Conservation (phyloP, 2,888 invertebrate species). For the Harpagoxenus sublaevis region DNA sequence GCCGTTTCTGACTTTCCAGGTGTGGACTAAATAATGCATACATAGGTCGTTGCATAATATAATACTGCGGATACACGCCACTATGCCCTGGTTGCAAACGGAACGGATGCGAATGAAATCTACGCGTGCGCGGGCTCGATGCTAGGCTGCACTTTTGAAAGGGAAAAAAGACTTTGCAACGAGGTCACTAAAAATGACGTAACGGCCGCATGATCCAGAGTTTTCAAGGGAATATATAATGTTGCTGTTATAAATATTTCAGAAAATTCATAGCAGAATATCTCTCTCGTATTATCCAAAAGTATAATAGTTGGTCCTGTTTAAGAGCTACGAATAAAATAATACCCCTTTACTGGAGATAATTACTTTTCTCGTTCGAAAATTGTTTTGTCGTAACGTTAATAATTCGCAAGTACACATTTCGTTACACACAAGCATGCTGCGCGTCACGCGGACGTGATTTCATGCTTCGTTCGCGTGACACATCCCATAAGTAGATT, state of each 20-base stretch:
- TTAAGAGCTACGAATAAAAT: slow-evolving; percentile 21
- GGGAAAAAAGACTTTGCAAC: slow-evolving; percentile 49
- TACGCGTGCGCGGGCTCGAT: slow-evolving; percentile 49
- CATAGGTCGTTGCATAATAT: slow-evolving; percentile 76
- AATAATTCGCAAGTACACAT: slow-evolving; percentile 38
- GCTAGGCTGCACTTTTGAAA: slow-evolving; percentile 39
- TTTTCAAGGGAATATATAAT: slow-evolving; percentile 50
- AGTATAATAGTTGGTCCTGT: not conserved
- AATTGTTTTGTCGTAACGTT: slow-evolving; percentile 23
- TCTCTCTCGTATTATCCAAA: slow-evolving; percentile 20
- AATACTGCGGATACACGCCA: slow-evolving; percentile 70
- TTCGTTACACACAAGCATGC: slow-evolving; percentile 45
- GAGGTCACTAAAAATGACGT: slow-evolving; percentile 53
- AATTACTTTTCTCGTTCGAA: not conserved
- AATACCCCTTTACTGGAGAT: not conserved
- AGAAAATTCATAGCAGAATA: not conserved
- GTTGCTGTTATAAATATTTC: slow-evolving; percentile 25
- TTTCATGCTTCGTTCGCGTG: slow-evolving; percentile 60
- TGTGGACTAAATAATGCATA: slow-evolving; percentile 80
- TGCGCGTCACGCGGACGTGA: slow-evolving; percentile 48
- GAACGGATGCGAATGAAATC: slow-evolving; percentile 64
- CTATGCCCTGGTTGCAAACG: slow-evolving; percentile 62
- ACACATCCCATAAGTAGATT: slow-evolving; percentile 69
- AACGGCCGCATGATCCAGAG: slow-evolving; percentile 32
- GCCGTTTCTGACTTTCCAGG: slow-evolving; percentile 70